Percentiles rank a stretch among this genome's conserved stretches.
Evolutionary conservation across 2,888 invertebrate species (phyloP).

Genomic region (Melanophora roralis): DNA sequence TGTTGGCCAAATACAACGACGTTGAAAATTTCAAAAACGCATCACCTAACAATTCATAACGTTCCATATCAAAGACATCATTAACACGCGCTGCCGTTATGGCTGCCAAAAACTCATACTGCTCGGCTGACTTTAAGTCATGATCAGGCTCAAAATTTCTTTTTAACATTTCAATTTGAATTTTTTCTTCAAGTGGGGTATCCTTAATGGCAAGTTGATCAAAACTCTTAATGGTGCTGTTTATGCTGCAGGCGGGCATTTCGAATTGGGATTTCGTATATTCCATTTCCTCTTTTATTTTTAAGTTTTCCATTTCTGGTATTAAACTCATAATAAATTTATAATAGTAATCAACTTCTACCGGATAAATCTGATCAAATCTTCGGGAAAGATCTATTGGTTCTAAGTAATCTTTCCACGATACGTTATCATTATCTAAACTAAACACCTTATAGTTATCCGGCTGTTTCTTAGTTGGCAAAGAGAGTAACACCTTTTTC

Average conservation of each 20-base stretch:
- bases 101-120: slow-evolving; percentile 78
- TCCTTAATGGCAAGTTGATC: slow-evolving; percentile 49
- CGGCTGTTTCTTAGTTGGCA: slow-evolving; percentile 65
- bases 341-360: slow-evolving; percentile 85
- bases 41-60: slow-evolving; percentile 91
- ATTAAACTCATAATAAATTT: slow-evolving; percentile 78
- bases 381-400: slow-evolving; percentile 83
- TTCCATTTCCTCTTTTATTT: slow-evolving; percentile 61
- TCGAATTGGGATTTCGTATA: slow-evolving; percentile 67
- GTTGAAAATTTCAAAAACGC: slow-evolving; percentile 87
- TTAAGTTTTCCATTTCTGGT: slow-evolving; percentile 61
- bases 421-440: slow-evolving; percentile 51
- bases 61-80: slow-evolving; percentile 87
- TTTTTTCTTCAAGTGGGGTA: slow-evolving; percentile 47
- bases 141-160: slow-evolving; percentile 52
- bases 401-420: slow-evolving; percentile 78
- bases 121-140: slow-evolving; percentile 69
- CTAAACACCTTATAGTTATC: slow-evolving; percentile 58
- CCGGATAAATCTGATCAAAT: slow-evolving; percentile 79
- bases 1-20: slow-evolving; percentile 83
- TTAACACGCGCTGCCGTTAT: slow-evolving; percentile 83
- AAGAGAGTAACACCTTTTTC: slow-evolving; percentile 67
- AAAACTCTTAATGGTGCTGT: background rate
- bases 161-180: slow-evolving; percentile 67
- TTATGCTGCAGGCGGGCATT: slow-evolving; percentile 52